Percentiles rank a stretch among this genome's conserved stretches.
phyloP scores from a whole-genome alignment of 2,888 invertebrate species.

The Cheilosia grossa region DNA sequence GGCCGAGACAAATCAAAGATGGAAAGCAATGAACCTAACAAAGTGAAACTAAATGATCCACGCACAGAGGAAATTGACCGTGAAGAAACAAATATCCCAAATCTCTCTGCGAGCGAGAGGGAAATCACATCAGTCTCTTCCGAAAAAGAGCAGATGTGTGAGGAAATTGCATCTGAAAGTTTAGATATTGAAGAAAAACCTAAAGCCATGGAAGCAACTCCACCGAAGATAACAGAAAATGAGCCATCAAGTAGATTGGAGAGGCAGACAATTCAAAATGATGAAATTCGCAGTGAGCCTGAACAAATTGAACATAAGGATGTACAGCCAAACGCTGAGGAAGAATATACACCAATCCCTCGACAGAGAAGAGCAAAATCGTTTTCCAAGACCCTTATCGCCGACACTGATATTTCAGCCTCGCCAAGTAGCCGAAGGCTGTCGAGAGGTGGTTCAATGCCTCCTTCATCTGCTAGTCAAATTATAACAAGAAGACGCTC shows the following conservation, averaged over 20 bases:
- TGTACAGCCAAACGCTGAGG: neutral
- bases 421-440: constrained; percentile 63
- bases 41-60: too few relatives aligned
- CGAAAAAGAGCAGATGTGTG: too few relatives aligned
- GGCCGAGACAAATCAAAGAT: too few relatives aligned
- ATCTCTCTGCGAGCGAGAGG: too few relatives aligned
- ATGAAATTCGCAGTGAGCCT: neutral
- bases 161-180: too few relatives aligned
- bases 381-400: constrained; percentile 14
- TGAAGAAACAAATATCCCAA: too few relatives aligned
- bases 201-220: too few relatives aligned
- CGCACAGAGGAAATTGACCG: too few relatives aligned
- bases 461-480: constrained; percentile 71
- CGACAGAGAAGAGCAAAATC: constrained; percentile 47
- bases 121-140: too few relatives aligned
- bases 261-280: neutral
- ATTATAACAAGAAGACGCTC: constrained; percentile 76
- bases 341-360: constrained; percentile 29
- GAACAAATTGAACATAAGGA: neutral
- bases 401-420: constrained; percentile 14
- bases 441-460: constrained; percentile 76
- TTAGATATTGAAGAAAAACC: too few relatives aligned
- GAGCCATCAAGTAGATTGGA: neutral
- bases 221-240: too few relatives aligned
- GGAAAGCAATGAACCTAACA: too few relatives aligned